Evolutionary conservation across 2,797 vertebrate genomes (phyloP), one percentile per base, ranked within the genome.

Genomic region (Iguana delicatissima): DNA sequence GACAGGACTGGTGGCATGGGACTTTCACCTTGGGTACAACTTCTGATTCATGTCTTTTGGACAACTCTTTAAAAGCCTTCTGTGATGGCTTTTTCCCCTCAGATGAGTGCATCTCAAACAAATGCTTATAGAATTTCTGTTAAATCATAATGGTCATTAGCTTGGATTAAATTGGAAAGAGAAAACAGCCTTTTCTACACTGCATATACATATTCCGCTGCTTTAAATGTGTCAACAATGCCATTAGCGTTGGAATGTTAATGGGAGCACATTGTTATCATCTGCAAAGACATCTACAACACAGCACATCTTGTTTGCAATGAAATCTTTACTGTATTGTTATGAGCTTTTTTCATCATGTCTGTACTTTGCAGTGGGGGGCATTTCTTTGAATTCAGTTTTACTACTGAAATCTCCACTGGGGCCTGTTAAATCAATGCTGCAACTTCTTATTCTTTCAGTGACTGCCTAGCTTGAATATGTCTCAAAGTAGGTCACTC

Each of bases 251-350:
- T 26, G 4, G 18, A 62, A 83, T 59, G 52, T 42, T 74, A 72
- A 57, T 73, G 29, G 50, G 67, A 82, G 26, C 59, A 10, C 18
- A 74, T 89, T 83, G 52, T 76, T n/a, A 42, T 13, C 59, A 29
- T 74, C 52, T 76, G 3, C 29, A 22, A 62, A 74, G 38, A 76
- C 67, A 89, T 32, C 67, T 74, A 55, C 80, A 82, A 59, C 26
- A 74, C 80, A 74, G 82, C 67, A 62, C n/a, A 50, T 62, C 55
- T 57, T n/a, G 88, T 83, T 84, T 76, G 80, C 69, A 84, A 72
- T 73, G 79, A 88, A 81, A 88, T 88, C 50, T 42, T 81, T 82
- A 81, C n/a, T 26, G n/a, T 69, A 88, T 88, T 13, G 67, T 88
- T 69, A 81, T 73, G 77, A 81, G 24, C 7, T 29, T 59, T 81